Base-by-base conservation (phyloP, 2,113 vertebrate species). In the Elephantulus edwardii region DNA sequence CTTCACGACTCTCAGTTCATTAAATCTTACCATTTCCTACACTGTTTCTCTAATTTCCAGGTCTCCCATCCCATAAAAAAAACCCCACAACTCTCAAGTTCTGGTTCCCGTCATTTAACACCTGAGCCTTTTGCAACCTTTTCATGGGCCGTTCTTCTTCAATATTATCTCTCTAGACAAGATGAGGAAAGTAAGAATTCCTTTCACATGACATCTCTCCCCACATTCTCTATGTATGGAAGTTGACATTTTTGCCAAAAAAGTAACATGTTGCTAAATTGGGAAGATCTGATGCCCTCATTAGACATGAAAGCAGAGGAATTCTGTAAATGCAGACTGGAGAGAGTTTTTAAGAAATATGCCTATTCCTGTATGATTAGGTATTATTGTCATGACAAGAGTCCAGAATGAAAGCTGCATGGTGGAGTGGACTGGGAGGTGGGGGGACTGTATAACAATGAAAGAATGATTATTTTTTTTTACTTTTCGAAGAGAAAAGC, bases 1-100 rank as follows among this genome's bases (percentile, higher is more conserved):
- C 68, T 68, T 66, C 35, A 66, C 24, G 91, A 60, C 35, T 14
- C 26, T 42, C 44, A 94, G 52, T 92, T 94, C 44, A 82, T 85
- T 70, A 79, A 83, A 75, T 66, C 62, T 78, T 78, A 28, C n/a
- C 60, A 75, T 38, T 94, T 91, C 30, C 60, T 86, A 66, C 3
- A 4, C 5, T 72, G 52, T 11, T 60, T 91, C 33, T 76, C 40
- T 88, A 74, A 92, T 90, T 92, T 86, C 19, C 13, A 86, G 64
- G 4, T 33, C 30, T 20, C 58, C 7, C n/a, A n/a, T n/a, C n/a
- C 20, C 4, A 20, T 30, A 50, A 24, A 22, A 14, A 28, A 58
- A 75, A 91, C 76, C 10, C 82, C 3, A 86, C 64, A 62, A 70
- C 60, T 42, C 60, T 70, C 33, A 83, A 48, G 30, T 77, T 89